Base-by-base conservation (phyloP, 2,113 vertebrate genomes). In the Paratilapia polleni region DNA sequence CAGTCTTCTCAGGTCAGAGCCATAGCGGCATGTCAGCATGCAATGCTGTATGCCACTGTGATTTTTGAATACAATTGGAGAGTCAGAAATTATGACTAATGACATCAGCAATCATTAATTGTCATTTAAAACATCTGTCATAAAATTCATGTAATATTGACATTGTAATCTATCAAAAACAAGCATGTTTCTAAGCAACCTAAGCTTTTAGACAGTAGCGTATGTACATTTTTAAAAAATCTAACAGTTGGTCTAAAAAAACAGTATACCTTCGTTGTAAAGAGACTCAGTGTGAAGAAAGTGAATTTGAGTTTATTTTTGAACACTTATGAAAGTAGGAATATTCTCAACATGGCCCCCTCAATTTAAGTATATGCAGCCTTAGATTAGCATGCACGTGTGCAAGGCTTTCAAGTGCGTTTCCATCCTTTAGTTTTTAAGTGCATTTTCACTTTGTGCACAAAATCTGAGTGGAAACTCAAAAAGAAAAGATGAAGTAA, bases 301-400 rank as follows among this genome's bases (percentile, higher is more conserved):
- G 6, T 13, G 10, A 34, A 34, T 73, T n/a, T 73, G 26, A 73
- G 19, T 34, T 54, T 9, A 10, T 70, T 73, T 34, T 19, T 3
- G 47, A 31, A n/a, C 54, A 70, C 20, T 47, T 68, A 1, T 54
- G 2, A 36, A 36, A 31, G 31, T 13, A 34, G 0, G 1, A 8
- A 52, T 31, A 52, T 54, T 73, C 17, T 54, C 68, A 52, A 54
- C 68, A 34, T 3, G 2, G 68, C 19, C 68, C 17, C 34, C 47
- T 54, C 47, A 0, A 11, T 20, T 68, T 2, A 66, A 68, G 8
- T 15, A 68, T 47, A 49, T 66, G 24, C 63, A 66, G 17, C 28
- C 2, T 3, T 31, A 31, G 28, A 31, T 31, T 2, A 31, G 28
- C 43, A 43, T 28, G 43, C 1, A 9, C 52, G 66, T 70, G 43